Base-by-base conservation (phyloP, 1,140 invertebrate species). In the Drosophila triauraria region DNA sequence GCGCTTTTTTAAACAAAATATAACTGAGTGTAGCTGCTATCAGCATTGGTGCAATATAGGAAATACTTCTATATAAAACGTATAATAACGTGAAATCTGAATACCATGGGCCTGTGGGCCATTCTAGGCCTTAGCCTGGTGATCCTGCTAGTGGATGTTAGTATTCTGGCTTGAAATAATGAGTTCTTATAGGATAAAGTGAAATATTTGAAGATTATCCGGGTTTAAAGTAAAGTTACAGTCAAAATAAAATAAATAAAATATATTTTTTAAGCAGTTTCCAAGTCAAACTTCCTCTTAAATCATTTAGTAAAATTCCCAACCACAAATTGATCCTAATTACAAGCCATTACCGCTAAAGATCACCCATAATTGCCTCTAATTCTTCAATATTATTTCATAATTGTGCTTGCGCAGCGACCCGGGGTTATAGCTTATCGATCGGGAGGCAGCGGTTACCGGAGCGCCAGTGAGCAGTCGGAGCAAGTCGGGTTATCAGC, bases 391-490 rank as follows among this genome's bases (percentile, higher is more conserved):
- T 60, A 78, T 76, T 59, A 83, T 83, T 77, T 75, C 46, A 50
- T 56, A 80, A 88, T 83, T 87, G 10, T 69, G 80, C 59, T 27
- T 78, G 67, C 38, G 72, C 61, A 92, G 91, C 75, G 74, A 25
- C 57, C 70, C 17, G 76, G 60, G 64, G 58, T 75, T 50, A 56
- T 32, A 42, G 61, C 86, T 82, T 92, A 92, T 87, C 87, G 76
- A 64, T 60, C 76, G n/a, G 80, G 61, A 27, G 80, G 61, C 54
- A 50, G 60, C 54, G 40, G 63, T 51, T 53, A 87, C 57, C 61
- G 40, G 32, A 82, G 60, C 47, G 63, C n/a, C 77, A 32, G 30
- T n/a, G 40, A 46, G 30, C 67, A 74, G 23, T 65, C 72, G 40
- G 68, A 15, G 44, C 35, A 35, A 54, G 40, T 40, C 25, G 77